Evolutionary conservation across 2,797 vertebrate species (phyloP).

Genomic region (Urosaurus nigricauda): DNA sequence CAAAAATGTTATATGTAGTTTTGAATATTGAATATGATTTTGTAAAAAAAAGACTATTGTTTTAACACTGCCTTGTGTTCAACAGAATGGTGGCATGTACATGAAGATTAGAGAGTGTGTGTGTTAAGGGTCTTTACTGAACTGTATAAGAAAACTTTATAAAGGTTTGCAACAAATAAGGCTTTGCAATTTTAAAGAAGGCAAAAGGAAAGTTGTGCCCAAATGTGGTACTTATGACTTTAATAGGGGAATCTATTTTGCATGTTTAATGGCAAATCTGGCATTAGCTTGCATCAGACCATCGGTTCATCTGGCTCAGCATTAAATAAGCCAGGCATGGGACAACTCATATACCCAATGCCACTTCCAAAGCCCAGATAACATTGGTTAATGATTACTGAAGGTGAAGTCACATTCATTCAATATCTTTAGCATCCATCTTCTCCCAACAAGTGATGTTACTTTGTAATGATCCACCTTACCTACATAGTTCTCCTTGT

Average conservation of each 20-base stretch:
- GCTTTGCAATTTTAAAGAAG: not conserved
- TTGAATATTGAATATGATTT: fast-evolving
- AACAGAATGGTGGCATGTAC: not conserved
- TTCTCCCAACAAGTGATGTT: too few relatives aligned
- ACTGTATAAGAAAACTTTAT: not conserved
- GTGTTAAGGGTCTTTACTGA: not conserved
- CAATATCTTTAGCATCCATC: too few relatives aligned
- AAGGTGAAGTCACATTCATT: too few relatives aligned
- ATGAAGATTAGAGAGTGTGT: not conserved
- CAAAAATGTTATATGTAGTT: not conserved
- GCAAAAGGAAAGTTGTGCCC: not conserved
- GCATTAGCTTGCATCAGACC: not conserved
- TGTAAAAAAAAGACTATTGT: not conserved
- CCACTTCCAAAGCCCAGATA: too few relatives aligned
- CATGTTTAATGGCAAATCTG: not conserved
- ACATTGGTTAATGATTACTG: too few relatives aligned
- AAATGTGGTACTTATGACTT: not conserved
- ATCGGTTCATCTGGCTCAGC: not conserved
- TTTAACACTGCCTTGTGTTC: not conserved
- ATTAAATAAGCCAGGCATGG: too few relatives aligned
- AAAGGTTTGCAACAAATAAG: not conserved
- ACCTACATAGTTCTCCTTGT: too few relatives aligned
- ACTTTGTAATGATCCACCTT: too few relatives aligned
- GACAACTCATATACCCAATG: too few relatives aligned
- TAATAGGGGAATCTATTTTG: not conserved